Evolutionary conservation across 2,888 invertebrate species (phyloP).

Genomic region (Apomyelois bistriatella): DNA sequence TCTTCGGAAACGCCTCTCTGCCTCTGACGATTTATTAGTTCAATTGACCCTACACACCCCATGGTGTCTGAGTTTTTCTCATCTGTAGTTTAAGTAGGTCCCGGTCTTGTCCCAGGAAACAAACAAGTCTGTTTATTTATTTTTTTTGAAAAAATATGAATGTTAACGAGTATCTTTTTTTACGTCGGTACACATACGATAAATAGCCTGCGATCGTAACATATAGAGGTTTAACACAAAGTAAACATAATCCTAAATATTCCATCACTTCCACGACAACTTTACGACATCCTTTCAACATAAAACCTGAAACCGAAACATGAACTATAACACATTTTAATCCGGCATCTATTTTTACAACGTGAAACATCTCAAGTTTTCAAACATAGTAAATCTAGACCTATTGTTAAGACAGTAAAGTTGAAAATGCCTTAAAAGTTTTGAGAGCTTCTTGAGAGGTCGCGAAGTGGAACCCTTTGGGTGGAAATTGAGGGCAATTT

Average conservation of each 20-base stretch:
- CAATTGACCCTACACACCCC: too few species aligned
- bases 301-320: not conserved
- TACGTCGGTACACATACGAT: too few species aligned
- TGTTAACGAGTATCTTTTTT: too few species aligned
- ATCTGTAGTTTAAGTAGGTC: too few species aligned
- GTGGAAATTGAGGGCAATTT: conserved; percentile 14
- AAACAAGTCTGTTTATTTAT: too few species aligned
- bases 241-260: not conserved
- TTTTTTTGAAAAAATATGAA: too few species aligned
- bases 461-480: conserved; percentile 10
- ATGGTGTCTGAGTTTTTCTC: too few species aligned
- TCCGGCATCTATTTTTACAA: conserved; percentile 7
- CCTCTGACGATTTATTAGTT: too few species aligned
- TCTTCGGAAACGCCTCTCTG: too few species aligned
- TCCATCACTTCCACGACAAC: not conserved
- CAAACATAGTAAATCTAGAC: not conserved
- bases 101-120: too few species aligned
- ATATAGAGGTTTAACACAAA: not conserved
- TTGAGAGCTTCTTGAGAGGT: not conserved
- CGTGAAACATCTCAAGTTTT: not conserved
- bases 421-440: conserved; percentile 1
- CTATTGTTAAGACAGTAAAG: not conserved
- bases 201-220: not conserved
- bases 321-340: not conserved
- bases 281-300: conserved; percentile 1